A percentile compares a stretch with the other conserved stretches of the same genome.
Conservation (phyloP, 92 coral and sea anemone genomes). For the Epizoanthus rinbou region DNA sequence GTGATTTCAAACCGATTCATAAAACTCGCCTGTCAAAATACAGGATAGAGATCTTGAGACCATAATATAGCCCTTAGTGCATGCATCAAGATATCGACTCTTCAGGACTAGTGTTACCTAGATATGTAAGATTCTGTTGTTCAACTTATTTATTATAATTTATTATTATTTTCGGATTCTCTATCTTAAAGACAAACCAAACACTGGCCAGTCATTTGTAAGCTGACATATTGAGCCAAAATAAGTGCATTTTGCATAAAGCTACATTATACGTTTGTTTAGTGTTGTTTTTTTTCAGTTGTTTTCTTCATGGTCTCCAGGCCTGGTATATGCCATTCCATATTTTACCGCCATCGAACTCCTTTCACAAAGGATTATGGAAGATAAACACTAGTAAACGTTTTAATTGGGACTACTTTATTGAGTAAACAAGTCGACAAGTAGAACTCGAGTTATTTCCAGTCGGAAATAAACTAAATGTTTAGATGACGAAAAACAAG, state of each 20-base stretch:
- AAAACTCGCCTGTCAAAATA: no score
- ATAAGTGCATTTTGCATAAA: not conserved
- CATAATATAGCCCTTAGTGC: no score
- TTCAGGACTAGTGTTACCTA: no score
- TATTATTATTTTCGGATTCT: no score
- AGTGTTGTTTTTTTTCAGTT: not conserved
- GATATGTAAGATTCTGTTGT: no score
- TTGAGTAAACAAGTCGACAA: not conserved
- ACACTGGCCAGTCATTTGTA: not conserved
- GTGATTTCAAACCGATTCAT: no score
- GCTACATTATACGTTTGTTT: not conserved
- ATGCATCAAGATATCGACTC: no score
- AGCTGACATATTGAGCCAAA: not conserved
- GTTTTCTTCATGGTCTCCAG: not conserved
- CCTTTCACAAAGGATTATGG: not conserved
- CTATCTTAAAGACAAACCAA: no score
- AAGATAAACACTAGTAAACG: not conserved
- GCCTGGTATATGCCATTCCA: not conserved
- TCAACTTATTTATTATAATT: no score
- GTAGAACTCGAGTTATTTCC: not conserved
- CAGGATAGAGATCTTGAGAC: no score
- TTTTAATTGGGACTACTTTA: not conserved
- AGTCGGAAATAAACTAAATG: not conserved
- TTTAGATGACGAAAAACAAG: no score
- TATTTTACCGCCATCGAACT: not conserved